Base-by-base conservation (phyloP, 2,888 invertebrate genomes). In the Gymnoscelis rufifasciata region DNA sequence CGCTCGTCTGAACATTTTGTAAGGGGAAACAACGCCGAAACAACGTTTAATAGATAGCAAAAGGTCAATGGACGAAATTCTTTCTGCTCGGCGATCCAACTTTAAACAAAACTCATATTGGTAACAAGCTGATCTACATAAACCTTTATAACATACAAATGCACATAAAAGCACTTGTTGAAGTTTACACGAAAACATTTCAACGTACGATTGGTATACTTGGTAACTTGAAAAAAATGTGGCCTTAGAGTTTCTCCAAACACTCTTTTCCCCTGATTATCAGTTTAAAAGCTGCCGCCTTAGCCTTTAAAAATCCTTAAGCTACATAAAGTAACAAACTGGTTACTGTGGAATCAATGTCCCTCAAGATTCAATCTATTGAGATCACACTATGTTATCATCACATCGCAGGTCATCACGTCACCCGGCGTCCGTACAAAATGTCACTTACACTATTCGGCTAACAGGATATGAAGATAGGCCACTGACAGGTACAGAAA, bases 361-460 rank as follows among this genome's bases (percentile, higher is more conserved):
- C 70, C 63, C 56, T 60, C 59, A 54, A 61, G 61, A 66, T 66
- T 71, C 66, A 74, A 75, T 76, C 68, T 67, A 65, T 70, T 78
- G 83, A 83, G 86, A 84, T 84, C 86, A 83, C 78, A 68, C 68
- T 64, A 68, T 60, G 66, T 71, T 74, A 71, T 7, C 75, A 83
- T 83, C 81, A 81, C 79, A 81, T 68, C 69, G 51, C 72, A 78
- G 78, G 76, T 75, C 78, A 65, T 36, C 38, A 38, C 37, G 39
- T 37, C 37, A 15, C 10, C 14, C 43, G 31, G 51, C 35, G 47
- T 52, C 51, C 40, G 1, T 49, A 49, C 35, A 45, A 40, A 44
- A 38, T 40, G 39, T 15, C 30, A 15, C 43, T 42, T 38, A 50
- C 35, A 30, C 45, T 50, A 50, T 28, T 44, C 41, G 49, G 49